Conservation (phyloP, 2,113 vertebrate species). For the Anthoscopus minutus region DNA sequence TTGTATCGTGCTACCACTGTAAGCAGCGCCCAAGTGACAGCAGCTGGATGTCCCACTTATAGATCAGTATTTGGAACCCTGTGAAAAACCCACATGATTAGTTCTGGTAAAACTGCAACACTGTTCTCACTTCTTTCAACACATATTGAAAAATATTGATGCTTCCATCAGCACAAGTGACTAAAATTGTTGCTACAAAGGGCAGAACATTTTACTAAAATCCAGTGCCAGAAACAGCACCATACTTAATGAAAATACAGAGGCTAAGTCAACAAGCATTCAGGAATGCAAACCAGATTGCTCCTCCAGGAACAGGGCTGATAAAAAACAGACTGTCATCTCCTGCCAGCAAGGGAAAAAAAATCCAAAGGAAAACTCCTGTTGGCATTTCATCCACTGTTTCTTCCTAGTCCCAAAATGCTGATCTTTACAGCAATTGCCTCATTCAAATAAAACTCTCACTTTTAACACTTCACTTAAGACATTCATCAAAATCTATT, state of each 20-base stretch:
- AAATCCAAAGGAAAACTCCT: neutral
- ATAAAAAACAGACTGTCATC: neutral
- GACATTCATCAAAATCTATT: neutral
- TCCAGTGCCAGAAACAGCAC: neutral
- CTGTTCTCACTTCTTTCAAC: neutral
- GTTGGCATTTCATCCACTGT: neutral
- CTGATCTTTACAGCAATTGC: neutral
- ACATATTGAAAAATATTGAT: fast-evolving
- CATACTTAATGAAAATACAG: neutral
- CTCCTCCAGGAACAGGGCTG: neutral
- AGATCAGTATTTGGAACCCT: neutral
- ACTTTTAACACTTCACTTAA: neutral
- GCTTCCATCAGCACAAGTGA: neutral
- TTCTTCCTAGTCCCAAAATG: neutral
- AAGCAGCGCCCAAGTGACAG: neutral
- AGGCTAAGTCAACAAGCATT: neutral
- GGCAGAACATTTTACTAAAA: neutral
- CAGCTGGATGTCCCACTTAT: neutral
- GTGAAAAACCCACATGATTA: neutral
- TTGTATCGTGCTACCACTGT: too few species aligned
- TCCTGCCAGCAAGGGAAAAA: neutral
- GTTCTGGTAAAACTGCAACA: neutral
- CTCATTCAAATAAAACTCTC: neutral
- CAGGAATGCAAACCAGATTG: neutral
- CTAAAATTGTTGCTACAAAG: neutral